These are phyloP conservation scores for Littorina saxatilis DNA, from an alignment of 1,140 invertebrate species.

Conservation along the genomic window DNA sequence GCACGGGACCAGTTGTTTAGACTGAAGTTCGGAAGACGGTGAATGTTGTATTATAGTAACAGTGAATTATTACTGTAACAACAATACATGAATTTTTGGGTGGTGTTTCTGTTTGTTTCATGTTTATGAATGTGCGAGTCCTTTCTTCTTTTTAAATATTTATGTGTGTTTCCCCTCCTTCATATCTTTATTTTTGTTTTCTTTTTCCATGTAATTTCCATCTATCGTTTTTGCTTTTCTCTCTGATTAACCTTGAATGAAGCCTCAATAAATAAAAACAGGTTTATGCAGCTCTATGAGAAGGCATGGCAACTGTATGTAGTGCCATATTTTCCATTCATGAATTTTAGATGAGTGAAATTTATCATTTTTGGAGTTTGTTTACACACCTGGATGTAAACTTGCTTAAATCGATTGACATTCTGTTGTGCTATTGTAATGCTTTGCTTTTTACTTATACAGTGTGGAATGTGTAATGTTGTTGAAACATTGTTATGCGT, in stretches of 20 bases:
- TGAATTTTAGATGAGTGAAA: not conserved
- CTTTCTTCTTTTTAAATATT: not conserved
- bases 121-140: no score
- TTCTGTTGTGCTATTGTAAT: no score
- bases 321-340: not conserved
- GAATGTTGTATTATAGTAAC: no score
- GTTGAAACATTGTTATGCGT: no score
- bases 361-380: no score
- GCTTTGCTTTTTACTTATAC: no score
- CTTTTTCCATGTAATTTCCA: not conserved
- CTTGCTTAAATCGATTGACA: no score
- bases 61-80: not conserved
- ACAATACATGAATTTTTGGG: not conserved
- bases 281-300: not conserved
- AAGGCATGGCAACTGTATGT: not conserved
- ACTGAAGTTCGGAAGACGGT: no score
- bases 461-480: no score
- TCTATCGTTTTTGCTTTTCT: not conserved
- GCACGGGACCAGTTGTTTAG: no score
- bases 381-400: no score
- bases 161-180: not conserved
- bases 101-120: not conserved
- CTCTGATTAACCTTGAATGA: not conserved
- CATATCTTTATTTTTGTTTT: not conserved
- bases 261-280: not conserved